phyloP scores from a whole-genome alignment of 2,797 vertebrate genomes.

The Mormyrops boulengeri region DNA sequence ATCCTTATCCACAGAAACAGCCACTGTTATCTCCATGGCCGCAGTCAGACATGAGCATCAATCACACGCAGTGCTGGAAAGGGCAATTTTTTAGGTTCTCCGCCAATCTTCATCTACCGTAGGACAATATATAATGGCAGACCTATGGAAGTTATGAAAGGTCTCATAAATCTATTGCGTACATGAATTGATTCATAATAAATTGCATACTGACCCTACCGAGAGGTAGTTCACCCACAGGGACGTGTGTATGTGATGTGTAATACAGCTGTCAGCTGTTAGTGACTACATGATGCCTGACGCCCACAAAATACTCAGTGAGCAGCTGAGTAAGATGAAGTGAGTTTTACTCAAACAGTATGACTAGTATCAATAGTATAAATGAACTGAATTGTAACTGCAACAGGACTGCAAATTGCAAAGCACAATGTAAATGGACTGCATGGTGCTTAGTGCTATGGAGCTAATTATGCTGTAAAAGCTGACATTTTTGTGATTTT shows the following conservation, averaged over 20 bases:
- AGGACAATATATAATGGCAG: neutral
- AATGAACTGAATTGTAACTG: neutral
- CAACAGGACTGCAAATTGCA: neutral
- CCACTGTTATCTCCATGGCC: neutral
- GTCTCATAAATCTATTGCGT: neutral
- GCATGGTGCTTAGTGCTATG: neutral
- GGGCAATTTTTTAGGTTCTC: neutral
- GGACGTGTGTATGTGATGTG: neutral
- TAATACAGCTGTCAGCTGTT: neutral
- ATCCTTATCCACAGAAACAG: neutral
- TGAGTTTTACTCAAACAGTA: neutral
- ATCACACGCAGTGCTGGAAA: neutral
- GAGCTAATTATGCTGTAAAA: neutral
- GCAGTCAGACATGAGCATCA: neutral
- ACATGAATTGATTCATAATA: neutral
- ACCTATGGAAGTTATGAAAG: neutral
- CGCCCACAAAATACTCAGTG: neutral
- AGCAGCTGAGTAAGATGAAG: neutral
- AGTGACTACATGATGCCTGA: neutral
- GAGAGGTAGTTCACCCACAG: neutral
- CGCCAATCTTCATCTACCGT: neutral
- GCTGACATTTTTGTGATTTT: neutral
- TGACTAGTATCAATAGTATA: neutral
- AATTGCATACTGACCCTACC: neutral
- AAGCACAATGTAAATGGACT: neutral